Percentiles rank a stretch among this genome's conserved stretches.
phyloP scores from a whole-genome alignment of 2,888 invertebrate genomes.

The Caenorhabditis uteleia region DNA sequence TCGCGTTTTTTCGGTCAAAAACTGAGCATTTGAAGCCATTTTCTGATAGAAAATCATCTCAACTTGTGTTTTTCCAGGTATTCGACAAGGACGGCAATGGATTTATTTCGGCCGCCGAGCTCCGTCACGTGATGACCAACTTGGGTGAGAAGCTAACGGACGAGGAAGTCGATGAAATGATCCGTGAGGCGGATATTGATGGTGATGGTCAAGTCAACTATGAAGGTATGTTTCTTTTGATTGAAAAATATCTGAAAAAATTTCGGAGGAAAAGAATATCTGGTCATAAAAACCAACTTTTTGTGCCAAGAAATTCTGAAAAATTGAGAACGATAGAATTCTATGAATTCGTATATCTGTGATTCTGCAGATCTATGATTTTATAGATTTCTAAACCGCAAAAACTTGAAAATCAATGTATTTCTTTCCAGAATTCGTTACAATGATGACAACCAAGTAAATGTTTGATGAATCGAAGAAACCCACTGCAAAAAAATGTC shows the following conservation, averaged over 20 bases:
- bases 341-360: neutral
- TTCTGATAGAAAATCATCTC: neutral
- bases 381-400: neutral
- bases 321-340: neutral
- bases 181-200: conserved; percentile 94
- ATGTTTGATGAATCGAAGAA: neutral
- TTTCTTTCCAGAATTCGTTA: conserved; percentile 63
- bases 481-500: neutral
- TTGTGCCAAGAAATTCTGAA: neutral
- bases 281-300: neutral
- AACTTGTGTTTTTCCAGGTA: conserved; percentile 48
- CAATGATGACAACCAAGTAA: conserved; percentile 69
- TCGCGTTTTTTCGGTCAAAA: neutral
- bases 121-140: conserved; percentile 99
- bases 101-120: conserved; percentile 95
- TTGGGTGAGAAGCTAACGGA: conserved; percentile 98
- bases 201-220: conserved; percentile 99
- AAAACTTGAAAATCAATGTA: neutral
- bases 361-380: neutral
- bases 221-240: conserved; percentile 62
- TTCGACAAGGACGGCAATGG: conserved; percentile 99
- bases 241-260: neutral
- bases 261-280: neutral
- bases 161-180: conserved; percentile 99
- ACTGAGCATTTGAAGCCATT: neutral